phyloP scores from a whole-genome alignment of 2,888 invertebrate genomes.

The Drosophila barbarae region DNA sequence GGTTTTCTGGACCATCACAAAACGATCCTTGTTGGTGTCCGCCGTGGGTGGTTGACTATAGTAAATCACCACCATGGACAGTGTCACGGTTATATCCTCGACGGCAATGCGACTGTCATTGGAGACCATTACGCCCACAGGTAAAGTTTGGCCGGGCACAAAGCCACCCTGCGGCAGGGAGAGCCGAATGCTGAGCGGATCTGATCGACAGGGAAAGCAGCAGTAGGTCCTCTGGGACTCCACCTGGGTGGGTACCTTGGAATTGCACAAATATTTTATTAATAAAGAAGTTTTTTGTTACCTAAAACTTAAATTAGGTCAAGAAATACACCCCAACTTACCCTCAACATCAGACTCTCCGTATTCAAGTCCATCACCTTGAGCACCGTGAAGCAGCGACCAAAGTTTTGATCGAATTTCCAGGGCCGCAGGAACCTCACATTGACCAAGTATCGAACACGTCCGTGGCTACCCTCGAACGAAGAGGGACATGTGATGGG shows the following conservation, averaged over 20 bases:
- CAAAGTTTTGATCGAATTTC: conserved; percentile 86
- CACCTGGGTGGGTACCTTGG: conserved; percentile 65
- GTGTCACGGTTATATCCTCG: conserved; percentile 58
- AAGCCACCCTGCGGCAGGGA: conserved; percentile 74
- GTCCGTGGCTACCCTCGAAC: conserved; percentile 80
- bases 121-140: conserved; percentile 80
- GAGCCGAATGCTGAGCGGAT: conserved; percentile 66
- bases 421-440: conserved; percentile 89
- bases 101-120: conserved; percentile 82
- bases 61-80: conserved; percentile 70
- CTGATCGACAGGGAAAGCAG: conserved; percentile 72
- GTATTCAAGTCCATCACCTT: conserved; percentile 85
- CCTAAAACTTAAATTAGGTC: not conserved
- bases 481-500: conserved; percentile 81
- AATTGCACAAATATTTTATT: not conserved
- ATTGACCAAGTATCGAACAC: conserved; percentile 82
- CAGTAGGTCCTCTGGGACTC: conserved; percentile 66
- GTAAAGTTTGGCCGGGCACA: conserved; percentile 76
- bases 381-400: conserved; percentile 88
- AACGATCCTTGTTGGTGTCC: conserved; percentile 57
- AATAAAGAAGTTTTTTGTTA: not conserved
- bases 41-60: conserved; percentile 57
- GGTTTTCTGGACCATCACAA: conserved; percentile 60
- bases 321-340: conserved; percentile 34
- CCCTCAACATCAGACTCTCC: conserved; percentile 51